phyloP scores from a whole-genome alignment of 2,113 vertebrate genomes.

The Mesoclemmys tuberculata region DNA sequence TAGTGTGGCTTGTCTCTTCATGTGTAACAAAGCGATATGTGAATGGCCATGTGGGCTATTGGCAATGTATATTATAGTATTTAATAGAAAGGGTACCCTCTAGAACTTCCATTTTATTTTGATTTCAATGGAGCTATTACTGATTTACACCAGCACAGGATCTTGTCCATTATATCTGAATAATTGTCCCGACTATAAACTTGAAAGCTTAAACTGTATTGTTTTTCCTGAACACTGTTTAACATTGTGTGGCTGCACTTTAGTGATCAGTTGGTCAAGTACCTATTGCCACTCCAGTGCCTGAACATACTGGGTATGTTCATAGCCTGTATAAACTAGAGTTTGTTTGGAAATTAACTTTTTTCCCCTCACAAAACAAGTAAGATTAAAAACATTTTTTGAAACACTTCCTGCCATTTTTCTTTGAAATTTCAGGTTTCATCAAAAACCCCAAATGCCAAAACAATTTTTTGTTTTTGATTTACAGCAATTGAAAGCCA shows the following conservation, averaged over 20 bases:
- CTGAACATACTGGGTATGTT: neutral
- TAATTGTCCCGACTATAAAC: neutral
- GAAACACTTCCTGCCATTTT: neutral
- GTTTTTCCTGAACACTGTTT: neutral
- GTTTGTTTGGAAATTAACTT: neutral
- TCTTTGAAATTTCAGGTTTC: neutral
- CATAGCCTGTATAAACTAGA: neutral
- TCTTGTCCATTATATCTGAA: conserved; percentile 26
- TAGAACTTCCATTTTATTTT: conserved; percentile 35
- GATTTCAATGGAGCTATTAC: neutral
- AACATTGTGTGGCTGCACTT: neutral
- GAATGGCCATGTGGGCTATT: conserved; percentile 37
- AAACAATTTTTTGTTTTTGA: neutral
- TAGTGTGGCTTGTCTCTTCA: neutral
- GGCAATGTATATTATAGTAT: neutral
- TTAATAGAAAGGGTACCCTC: neutral
- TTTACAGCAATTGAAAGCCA: neutral
- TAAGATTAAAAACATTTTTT: neutral
- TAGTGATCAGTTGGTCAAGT: neutral
- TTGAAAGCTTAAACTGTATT: conserved; percentile 7
- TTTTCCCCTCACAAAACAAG: neutral
- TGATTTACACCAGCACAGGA: neutral
- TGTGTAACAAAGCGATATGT: neutral
- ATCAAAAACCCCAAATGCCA: neutral
- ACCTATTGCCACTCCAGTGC: neutral